Percentiles rank a stretch among this genome's conserved stretches.
Evolutionary conservation across 2,797 vertebrate genomes (phyloP).

Genomic region (Sphaeramia orbicularis): DNA sequence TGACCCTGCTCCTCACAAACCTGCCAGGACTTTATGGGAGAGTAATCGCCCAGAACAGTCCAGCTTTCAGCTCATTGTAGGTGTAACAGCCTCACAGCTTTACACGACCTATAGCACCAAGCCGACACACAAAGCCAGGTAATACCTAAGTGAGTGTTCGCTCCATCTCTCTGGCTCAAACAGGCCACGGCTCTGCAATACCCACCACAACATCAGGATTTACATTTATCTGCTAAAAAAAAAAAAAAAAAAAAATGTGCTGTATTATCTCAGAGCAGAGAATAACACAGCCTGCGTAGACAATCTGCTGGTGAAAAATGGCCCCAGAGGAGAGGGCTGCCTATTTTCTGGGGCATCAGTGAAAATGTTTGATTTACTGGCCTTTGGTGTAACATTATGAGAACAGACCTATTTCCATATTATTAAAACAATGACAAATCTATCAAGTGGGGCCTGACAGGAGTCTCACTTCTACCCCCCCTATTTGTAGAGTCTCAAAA

Average conservation of each 20-base stretch:
- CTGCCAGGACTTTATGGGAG: slow-evolving; percentile 86
- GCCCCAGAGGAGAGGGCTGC: slow-evolving; percentile 43
- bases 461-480: slow-evolving; percentile 40
- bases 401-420: slow-evolving; percentile 79
- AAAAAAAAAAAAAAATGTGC: slow-evolving; percentile 40
- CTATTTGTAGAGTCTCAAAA: slow-evolving; percentile 65
- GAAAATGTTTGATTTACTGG: slow-evolving; percentile 75
- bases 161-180: slow-evolving; percentile 44
- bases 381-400: slow-evolving; percentile 74
- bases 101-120: slow-evolving; percentile 32
- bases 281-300: slow-evolving; percentile 54
- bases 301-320: slow-evolving; percentile 63
- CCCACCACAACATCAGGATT: slow-evolving; percentile 52
- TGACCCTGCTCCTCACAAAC: slow-evolving; percentile 86
- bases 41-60: slow-evolving; percentile 80
- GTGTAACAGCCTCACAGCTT: slow-evolving; percentile 47
- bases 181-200: slow-evolving; percentile 31
- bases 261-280: slow-evolving; percentile 45
- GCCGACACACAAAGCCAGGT: slow-evolving; percentile 36
- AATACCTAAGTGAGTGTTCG: slow-evolving; percentile 28
- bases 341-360: slow-evolving; percentile 45
- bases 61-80: slow-evolving; percentile 51
- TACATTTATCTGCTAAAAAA: slow-evolving; percentile 54
- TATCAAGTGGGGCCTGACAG: slow-evolving; percentile 63
- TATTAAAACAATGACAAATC: slow-evolving; percentile 80